phyloP scores from a whole-genome alignment of 2,888 invertebrate species.

The Vesta saturnalis region DNA sequence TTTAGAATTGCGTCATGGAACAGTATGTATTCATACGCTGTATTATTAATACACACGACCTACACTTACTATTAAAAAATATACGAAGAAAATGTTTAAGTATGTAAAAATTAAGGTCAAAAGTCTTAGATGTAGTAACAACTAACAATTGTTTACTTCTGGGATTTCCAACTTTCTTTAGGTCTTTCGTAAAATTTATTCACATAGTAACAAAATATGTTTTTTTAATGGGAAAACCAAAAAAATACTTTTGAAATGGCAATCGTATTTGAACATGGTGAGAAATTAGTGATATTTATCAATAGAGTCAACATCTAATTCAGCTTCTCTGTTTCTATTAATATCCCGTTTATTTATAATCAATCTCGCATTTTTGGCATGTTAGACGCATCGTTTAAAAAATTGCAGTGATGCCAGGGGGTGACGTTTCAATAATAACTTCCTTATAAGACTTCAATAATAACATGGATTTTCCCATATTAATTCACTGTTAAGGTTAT shows the following conservation, averaged over 20 bases:
- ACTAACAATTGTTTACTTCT: constrained; percentile 1
- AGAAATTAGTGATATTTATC: not conserved
- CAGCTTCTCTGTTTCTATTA: not conserved
- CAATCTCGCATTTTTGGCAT: constrained; percentile 3
- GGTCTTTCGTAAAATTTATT: constrained; percentile 2
- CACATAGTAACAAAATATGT: not conserved
- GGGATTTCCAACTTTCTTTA: constrained; percentile 13
- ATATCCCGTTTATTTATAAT: not conserved
- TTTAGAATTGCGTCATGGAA: not conserved
- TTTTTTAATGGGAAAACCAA: not conserved
- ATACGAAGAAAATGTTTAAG: not conserved
- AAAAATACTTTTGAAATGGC: not conserved
- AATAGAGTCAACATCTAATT: not conserved
- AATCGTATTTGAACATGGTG: not conserved
- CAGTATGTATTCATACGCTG: too few species aligned
- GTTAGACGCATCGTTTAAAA: too few species aligned
- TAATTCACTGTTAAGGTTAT: not conserved
- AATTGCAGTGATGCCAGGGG: not conserved
- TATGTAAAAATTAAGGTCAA: constrained; percentile 3
- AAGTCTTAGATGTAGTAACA: constrained; percentile 4
- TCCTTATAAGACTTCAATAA: constrained; percentile 2
- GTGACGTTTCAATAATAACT: constrained; percentile 5
- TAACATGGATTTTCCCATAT: constrained; percentile 6
- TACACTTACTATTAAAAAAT: not conserved
- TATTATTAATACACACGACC: not conserved